phyloP scores from a whole-genome alignment of 2,888 invertebrate species.

The Epistrophe grossulariae region DNA sequence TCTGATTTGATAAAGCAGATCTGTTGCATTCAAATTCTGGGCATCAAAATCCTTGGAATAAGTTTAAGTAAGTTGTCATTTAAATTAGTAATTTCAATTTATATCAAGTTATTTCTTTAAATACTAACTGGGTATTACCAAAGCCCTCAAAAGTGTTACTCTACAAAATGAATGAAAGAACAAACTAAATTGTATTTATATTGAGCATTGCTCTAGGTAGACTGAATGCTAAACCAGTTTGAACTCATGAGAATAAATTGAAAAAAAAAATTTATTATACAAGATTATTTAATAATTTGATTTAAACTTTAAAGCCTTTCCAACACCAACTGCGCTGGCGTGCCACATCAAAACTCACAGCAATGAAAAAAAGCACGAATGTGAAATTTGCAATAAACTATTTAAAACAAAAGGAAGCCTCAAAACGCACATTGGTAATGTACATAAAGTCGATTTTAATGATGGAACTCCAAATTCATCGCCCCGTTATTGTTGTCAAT shows the following conservation, averaged over 20 bases:
- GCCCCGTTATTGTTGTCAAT: conserved; percentile 64
- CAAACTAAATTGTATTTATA: no score
- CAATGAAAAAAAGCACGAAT: conserved; percentile 67
- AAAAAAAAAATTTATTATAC: not conserved
- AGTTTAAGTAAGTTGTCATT: no score
- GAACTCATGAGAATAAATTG: not conserved
- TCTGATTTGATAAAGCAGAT: no score
- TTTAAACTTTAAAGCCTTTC: conserved; percentile 55
- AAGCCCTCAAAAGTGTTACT: no score
- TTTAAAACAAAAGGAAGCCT: conserved; percentile 71
- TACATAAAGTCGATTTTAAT: conserved; percentile 70
- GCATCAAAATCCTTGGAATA: no score
- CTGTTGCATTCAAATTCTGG: no score
- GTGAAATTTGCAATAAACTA: conserved; percentile 68
- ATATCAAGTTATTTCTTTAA: no score
- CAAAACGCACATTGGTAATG: conserved; percentile 65
- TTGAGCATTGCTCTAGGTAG: no score
- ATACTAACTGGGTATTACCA: no score
- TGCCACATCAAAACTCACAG: conserved; percentile 71
- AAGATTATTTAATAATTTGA: not conserved
- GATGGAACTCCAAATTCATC: conserved; percentile 67
- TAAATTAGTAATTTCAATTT: no score
- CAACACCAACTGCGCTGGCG: conserved; percentile 67
- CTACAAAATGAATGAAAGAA: no score
- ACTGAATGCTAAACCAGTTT: not conserved